Percentiles rank a stretch among this genome's conserved stretches.
Conservation (phyloP, 1,140 invertebrate genomes). For the Drosophila micromelanica region DNA sequence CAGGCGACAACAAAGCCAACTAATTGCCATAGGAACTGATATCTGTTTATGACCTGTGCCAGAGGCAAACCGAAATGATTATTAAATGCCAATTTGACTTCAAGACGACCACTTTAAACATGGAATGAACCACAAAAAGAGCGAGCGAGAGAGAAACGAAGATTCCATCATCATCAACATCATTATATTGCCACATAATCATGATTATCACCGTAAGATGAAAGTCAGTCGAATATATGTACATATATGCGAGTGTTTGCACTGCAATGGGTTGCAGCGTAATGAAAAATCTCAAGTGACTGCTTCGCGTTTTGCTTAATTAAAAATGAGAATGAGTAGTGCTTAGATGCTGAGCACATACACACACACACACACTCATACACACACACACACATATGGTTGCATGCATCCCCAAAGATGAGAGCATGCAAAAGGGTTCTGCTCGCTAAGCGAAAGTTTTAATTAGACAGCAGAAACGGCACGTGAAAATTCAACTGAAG, state of each 20-base stretch:
- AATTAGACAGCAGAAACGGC: conserved; percentile 73
- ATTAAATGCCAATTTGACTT: conserved; percentile 63
- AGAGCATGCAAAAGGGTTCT: conserved; percentile 2
- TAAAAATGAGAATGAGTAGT: conserved; percentile 79
- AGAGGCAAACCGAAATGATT: conserved; percentile 37
- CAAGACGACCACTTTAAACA: conserved; percentile 37
- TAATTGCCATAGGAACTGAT: conserved; percentile 60
- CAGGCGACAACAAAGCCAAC: conserved; percentile 51
- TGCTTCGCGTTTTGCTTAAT: conserved; percentile 76
- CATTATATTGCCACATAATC: conserved; percentile 7
- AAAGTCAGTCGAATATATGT: not conserved
- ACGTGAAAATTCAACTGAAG: conserved; percentile 68
- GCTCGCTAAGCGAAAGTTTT: conserved; percentile 64
- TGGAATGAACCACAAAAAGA: conserved; percentile 6
- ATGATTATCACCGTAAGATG: conserved; percentile 2
- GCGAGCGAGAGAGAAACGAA: not conserved
- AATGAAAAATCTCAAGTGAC: conserved; percentile 77
- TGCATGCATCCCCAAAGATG: conserved; percentile 6
- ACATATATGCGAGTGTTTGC: conserved; percentile 8
- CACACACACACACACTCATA: conserved; percentile 24
- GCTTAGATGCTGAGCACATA: conserved; percentile 37
- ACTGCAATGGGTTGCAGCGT: conserved; percentile 24
- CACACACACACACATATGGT: conserved; percentile 2
- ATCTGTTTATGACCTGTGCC: conserved; percentile 18
- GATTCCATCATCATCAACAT: conserved; percentile 1